Percentiles rank a stretch among this genome's conserved stretches.
These are phyloP conservation scores for Spatulosminthurus flaviceps DNA, from an alignment of 2,888 invertebrate genomes.

Conservation along the genomic window DNA sequence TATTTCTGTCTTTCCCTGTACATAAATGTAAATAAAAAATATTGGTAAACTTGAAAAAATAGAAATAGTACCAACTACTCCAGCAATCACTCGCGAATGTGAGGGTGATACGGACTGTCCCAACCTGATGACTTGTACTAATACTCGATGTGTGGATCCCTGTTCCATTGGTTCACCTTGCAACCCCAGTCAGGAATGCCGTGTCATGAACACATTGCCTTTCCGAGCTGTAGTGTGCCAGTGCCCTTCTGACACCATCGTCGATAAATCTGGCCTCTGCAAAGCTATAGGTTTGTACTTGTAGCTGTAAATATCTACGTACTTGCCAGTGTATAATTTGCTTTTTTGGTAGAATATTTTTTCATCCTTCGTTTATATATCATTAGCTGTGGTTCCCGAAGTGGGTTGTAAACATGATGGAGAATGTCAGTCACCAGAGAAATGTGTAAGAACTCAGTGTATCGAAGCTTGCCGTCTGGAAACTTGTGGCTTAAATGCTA, in stretches of 20 bases:
- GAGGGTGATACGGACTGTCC: constrained; percentile 80
- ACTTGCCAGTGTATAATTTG: neutral
- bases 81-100: constrained; percentile 71
- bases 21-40: neutral
- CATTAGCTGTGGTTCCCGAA: constrained; percentile 67
- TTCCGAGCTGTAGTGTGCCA: constrained; percentile 85
- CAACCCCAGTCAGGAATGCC: constrained; percentile 79
- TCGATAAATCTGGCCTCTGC: constrained; percentile 79
- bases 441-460: constrained; percentile 80
- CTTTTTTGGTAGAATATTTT: too few relatives aligned
- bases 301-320: neutral
- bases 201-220: constrained; percentile 80
- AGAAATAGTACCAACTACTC: constrained; percentile 40
- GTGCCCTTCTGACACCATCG: constrained; percentile 83
- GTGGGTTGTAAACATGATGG: constrained; percentile 70
- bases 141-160: constrained; percentile 79
- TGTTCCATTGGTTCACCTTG: constrained; percentile 75
- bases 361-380: too few relatives aligned
- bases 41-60: constrained; percentile 19
- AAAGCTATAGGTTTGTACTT: constrained; percentile 68
- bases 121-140: constrained; percentile 79
- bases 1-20: neutral
- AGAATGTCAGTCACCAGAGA: constrained; percentile 79
- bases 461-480: constrained; percentile 81
- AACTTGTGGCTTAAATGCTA: constrained; percentile 83